These are phyloP conservation scores for Clostera curtula DNA, from an alignment of 2,888 invertebrate genomes.

Conservation along the genomic window DNA sequence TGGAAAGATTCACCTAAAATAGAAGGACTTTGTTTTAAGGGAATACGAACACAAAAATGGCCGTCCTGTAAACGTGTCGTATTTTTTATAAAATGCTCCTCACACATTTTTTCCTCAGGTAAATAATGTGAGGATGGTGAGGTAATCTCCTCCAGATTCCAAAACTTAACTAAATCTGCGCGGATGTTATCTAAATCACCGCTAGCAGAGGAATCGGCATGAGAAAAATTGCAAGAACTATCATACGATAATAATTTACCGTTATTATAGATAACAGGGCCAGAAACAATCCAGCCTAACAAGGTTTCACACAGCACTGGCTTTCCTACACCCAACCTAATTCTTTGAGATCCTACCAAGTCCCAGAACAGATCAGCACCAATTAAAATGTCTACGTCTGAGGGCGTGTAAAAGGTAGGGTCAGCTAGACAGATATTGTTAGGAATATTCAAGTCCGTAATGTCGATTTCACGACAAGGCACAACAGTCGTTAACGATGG, in stretches of 20 bases:
- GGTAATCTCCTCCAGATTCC: constrained; percentile 1
- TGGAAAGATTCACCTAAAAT: no score
- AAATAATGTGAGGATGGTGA: constrained; percentile 2
- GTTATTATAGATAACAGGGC: constrained; percentile 6
- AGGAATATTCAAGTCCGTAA: constrained; percentile 1
- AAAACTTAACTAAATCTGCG: neutral
- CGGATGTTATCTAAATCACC: neutral
- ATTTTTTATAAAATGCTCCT: no score
- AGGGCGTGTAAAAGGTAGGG: constrained; percentile 10
- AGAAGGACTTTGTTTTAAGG: no score
- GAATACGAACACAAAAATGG: no score
- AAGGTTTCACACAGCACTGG: constrained; percentile 9
- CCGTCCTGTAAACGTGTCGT: no score
- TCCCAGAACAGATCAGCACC: constrained; percentile 16
- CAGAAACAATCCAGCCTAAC: constrained; percentile 12
- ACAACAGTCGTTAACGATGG: no score
- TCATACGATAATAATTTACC: no score
- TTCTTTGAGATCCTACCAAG: constrained; percentile 7
- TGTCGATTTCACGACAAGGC: no score
- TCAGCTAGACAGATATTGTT: constrained; percentile 7
- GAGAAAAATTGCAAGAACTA: no score
- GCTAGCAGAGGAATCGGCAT: neutral
- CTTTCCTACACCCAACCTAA: constrained; percentile 5
- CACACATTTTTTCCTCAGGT: no score
- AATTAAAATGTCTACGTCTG: constrained; percentile 10